Evolutionary conservation across 2,797 vertebrate genomes (phyloP).

Genomic region (Xenopus petersii): DNA sequence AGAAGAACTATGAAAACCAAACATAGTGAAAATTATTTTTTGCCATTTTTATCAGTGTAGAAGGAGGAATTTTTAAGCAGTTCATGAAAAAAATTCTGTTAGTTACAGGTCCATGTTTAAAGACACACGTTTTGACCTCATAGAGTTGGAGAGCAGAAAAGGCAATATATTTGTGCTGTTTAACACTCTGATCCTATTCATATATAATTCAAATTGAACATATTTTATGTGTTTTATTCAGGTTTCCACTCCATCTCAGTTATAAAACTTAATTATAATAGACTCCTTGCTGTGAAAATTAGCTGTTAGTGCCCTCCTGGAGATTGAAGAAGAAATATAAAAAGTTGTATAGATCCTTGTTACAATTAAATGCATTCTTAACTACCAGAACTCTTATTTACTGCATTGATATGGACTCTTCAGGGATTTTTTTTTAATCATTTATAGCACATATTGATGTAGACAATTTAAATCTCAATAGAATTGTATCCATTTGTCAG

Average conservation of each 20-base stretch:
- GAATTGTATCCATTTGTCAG: neutral
- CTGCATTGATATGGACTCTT: conserved; percentile 12
- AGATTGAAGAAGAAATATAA: conserved; percentile 16
- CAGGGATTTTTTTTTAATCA: conserved; percentile 10
- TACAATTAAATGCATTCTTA: conserved; percentile 29
- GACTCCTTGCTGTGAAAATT: neutral
- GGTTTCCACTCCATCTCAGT: neutral
- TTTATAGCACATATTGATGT: conserved; percentile 17
- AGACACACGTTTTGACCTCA: too few relatives aligned
- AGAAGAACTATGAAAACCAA: too few relatives aligned
- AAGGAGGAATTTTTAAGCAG: too few relatives aligned
- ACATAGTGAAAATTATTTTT: too few relatives aligned
- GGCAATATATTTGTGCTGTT: too few relatives aligned
- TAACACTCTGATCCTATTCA: too few relatives aligned
- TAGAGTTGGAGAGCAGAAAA: too few relatives aligned
- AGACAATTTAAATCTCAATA: conserved; percentile 15
- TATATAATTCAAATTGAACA: too few relatives aligned
- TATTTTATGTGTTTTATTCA: neutral
- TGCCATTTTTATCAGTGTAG: too few relatives aligned
- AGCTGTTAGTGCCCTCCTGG: neutral
- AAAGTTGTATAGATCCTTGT: conserved; percentile 10
- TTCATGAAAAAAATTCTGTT: too few relatives aligned
- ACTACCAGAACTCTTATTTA: conserved; percentile 18
- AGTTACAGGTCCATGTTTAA: too few relatives aligned
- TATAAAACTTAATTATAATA: neutral